These are phyloP conservation scores for Antechinus stuartii DNA, from an alignment of 2,113 vertebrate species.

Conservation along the genomic window DNA sequence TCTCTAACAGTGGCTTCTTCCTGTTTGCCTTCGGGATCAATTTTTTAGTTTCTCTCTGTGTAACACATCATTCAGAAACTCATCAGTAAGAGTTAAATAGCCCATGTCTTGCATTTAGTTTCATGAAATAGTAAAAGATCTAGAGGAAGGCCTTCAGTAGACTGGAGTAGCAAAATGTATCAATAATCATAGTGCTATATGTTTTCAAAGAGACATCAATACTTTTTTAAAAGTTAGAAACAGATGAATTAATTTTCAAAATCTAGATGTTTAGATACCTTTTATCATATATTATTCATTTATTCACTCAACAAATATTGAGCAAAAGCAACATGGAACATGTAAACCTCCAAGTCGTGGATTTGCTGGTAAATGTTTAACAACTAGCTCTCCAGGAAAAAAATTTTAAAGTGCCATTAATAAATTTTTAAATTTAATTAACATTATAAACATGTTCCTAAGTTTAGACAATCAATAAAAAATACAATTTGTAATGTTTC, in stretches of 20 bases:
- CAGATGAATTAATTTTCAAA: background rate
- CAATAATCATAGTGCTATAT: background rate
- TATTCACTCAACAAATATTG: background rate
- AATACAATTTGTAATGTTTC: too few relatives aligned
- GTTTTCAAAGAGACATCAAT: background rate
- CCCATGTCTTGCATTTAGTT: background rate
- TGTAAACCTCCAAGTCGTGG: background rate
- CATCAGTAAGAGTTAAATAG: background rate
- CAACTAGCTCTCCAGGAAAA: background rate
- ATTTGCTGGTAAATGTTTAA: background rate
- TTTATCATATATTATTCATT: background rate
- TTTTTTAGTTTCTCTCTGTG: too few relatives aligned
- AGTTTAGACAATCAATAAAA: background rate
- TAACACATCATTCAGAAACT: too few relatives aligned
- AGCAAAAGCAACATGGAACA: background rate
- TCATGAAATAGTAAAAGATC: background rate
- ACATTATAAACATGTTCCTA: background rate
- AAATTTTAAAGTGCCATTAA: background rate
- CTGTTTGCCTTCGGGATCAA: too few relatives aligned
- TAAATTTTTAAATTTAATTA: background rate
- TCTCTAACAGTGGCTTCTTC: too few relatives aligned
- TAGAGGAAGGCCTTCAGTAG: background rate
- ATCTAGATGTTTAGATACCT: background rate
- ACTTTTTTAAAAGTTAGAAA: background rate
- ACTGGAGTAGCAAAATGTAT: background rate